phyloP scores from a whole-genome alignment of 2,888 invertebrate genomes.

The Euspilapteryx auroguttella region DNA sequence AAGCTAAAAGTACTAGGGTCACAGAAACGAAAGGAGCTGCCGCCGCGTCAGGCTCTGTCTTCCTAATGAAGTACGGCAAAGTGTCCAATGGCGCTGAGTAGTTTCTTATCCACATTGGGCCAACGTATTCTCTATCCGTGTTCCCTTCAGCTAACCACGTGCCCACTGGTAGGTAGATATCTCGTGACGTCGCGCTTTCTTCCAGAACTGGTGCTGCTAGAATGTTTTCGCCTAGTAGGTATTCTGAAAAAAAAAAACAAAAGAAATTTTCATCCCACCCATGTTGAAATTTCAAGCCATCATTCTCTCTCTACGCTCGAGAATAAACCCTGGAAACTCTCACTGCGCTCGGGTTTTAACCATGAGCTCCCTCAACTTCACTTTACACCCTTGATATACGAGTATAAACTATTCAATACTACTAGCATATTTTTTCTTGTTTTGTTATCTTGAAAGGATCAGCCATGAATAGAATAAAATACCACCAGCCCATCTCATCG shows the following conservation, averaged over 20 bases:
- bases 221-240: conserved; percentile 74
- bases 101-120: conserved; percentile 64
- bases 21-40: conserved; percentile 12
- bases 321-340: too few species aligned
- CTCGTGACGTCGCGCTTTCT: conserved; percentile 61
- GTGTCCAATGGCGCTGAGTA: conserved; percentile 69
- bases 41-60: conserved; percentile 12
- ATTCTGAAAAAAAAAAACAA: conserved; percentile 66
- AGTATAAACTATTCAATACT: too few species aligned
- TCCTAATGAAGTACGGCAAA: conserved; percentile 68
- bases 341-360: too few species aligned
- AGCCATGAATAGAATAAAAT: too few species aligned
- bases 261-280: conserved; percentile 1
- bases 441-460: too few species aligned
- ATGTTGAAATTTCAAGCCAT: too few species aligned
- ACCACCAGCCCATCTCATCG: too few species aligned
- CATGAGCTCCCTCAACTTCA: too few species aligned
- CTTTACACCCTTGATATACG: too few species aligned
- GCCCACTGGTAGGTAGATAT: conserved; percentile 77
- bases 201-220: conserved; percentile 77
- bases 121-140: conserved; percentile 32
- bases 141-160: conserved; percentile 69
- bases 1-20: conserved; percentile 15
- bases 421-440: too few species aligned
- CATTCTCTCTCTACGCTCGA: neutral